Conservation (phyloP, 2,113 vertebrate genomes). For the Silurus asotus region DNA sequence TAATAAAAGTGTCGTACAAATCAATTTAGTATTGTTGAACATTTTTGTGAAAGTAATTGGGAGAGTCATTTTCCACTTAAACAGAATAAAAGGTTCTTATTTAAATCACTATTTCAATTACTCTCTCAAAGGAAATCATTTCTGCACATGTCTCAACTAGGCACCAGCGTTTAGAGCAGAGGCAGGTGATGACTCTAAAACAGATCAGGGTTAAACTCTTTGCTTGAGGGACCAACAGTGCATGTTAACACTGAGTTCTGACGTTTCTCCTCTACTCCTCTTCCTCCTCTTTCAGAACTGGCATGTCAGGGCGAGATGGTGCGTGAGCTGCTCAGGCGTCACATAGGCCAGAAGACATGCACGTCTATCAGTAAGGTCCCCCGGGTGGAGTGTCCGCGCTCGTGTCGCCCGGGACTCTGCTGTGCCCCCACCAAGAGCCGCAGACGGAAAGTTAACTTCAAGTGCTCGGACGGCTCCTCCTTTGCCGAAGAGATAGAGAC, state of each 20-base stretch:
- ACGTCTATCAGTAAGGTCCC: slow-evolving; percentile 82
- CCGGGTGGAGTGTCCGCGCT: slow-evolving; percentile 80
- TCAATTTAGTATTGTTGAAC: not conserved
- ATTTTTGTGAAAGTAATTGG: not conserved
- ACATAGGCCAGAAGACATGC: slow-evolving; percentile 82
- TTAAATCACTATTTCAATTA: not conserved
- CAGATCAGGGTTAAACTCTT: not conserved
- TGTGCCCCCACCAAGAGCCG: slow-evolving; percentile 87
- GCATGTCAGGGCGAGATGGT: slow-evolving; percentile 85
- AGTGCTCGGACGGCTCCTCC: slow-evolving; percentile 86
- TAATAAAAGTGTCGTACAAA: not conserved
- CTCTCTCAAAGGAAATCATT: not conserved
- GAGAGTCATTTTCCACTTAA: not conserved
- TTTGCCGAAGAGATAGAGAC: slow-evolving; percentile 93
- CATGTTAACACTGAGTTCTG: not conserved
- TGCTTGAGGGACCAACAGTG: not conserved
- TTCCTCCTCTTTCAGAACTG: slow-evolving; percentile 71
- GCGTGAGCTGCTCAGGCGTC: slow-evolving; percentile 85
- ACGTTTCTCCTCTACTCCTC: not conserved
- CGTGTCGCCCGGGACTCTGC: slow-evolving; percentile 81
- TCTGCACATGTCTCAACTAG: not conserved
- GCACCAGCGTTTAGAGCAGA: not conserved
- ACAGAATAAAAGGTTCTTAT: not conserved
- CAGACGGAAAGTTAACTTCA: slow-evolving; percentile 87
- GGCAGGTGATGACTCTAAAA: not conserved